Evolutionary conservation across 2,113 vertebrate genomes (phyloP).

Genomic region (Scophthalmus maximus): DNA sequence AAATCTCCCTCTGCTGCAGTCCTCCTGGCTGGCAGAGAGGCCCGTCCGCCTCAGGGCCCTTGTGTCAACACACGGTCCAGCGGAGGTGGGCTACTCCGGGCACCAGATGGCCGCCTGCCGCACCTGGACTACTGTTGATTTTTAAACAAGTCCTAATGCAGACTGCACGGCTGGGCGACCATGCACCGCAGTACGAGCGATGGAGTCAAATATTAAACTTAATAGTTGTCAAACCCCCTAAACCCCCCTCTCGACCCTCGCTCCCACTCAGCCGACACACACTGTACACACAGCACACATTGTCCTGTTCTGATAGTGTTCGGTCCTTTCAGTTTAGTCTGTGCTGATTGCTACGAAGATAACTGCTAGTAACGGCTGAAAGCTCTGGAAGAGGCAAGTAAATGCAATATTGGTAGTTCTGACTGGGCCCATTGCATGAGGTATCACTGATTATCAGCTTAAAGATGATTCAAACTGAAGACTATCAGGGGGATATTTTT

Average conservation of each 20-base stretch:
- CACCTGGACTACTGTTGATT: conserved; percentile 68
- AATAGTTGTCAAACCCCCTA: neutral
- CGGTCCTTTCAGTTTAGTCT: neutral
- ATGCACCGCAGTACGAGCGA: conserved; percentile 27
- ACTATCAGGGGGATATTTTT: too few relatives aligned
- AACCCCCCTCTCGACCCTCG: neutral
- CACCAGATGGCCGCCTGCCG: conserved; percentile 60
- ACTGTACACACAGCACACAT: conserved; percentile 1
- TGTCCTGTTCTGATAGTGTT: neutral
- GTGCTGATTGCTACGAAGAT: neutral
- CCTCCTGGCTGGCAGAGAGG: conserved; percentile 18
- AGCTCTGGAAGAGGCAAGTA: neutral
- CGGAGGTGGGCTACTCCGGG: conserved; percentile 41
- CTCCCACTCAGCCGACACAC: conserved; percentile 27
- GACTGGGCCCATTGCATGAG: too few relatives aligned
- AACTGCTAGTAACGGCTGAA: neutral
- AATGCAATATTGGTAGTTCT: neutral
- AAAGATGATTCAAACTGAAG: too few relatives aligned
- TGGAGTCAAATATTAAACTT: conserved; percentile 76
- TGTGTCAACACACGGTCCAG: conserved; percentile 54
- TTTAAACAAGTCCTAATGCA: conserved; percentile 65
- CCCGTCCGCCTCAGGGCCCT: conserved; percentile 9
- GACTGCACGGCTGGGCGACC: conserved; percentile 44
- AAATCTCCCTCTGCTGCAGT: neutral
- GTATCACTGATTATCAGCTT: too few relatives aligned